Evolutionary conservation across 2,888 invertebrate species (phyloP).

Genomic region (Acrobasis repandana): DNA sequence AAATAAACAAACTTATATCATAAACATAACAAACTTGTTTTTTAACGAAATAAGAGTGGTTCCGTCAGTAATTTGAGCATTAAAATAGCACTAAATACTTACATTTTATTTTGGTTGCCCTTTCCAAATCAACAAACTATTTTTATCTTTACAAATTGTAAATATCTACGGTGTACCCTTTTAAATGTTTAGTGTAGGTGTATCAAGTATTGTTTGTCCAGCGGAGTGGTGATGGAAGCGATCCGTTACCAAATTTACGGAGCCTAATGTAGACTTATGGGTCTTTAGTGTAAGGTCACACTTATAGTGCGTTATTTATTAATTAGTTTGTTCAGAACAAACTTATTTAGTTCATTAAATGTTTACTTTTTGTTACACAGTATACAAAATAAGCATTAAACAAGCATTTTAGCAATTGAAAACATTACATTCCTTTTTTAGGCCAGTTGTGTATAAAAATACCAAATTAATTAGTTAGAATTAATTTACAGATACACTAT

Average conservation of each 20-base stretch:
- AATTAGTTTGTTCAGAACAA: background rate
- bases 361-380: too few species aligned
- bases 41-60: too few species aligned
- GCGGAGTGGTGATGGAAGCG: constrained; percentile 17
- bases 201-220: constrained; percentile 15
- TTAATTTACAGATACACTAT: too few species aligned
- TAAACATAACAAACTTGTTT: too few species aligned
- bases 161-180: constrained; percentile 3
- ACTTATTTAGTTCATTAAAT: background rate
- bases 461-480: too few species aligned
- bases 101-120: background rate
- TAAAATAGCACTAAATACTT: background rate
- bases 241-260: constrained; percentile 21
- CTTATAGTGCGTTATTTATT: background rate
- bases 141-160: constrained; percentile 5
- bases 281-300: constrained; percentile 2
- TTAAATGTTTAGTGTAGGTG: constrained; percentile 5
- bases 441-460: too few species aligned
- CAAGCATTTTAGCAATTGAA: too few species aligned
- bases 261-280: constrained; percentile 16
- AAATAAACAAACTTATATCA: too few species aligned
- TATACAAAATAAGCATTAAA: too few species aligned
- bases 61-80: too few species aligned
- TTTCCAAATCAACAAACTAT: background rate
- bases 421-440: too few species aligned